Base-by-base conservation (phyloP, 2,113 vertebrate species). In the Melanocharis versteri region DNA sequence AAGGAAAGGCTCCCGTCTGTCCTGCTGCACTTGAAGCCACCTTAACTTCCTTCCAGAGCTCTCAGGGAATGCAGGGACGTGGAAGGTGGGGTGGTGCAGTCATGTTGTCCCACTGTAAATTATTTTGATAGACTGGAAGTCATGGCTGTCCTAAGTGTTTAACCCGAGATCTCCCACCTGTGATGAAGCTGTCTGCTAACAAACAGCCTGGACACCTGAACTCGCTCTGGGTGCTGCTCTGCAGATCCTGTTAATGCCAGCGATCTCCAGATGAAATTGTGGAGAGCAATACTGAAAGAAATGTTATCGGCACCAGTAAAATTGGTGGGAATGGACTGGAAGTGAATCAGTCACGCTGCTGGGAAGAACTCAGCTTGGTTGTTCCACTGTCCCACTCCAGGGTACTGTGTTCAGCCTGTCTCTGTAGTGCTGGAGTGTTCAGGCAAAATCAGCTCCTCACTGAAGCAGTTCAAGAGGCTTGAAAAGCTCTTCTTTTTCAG, bases 271-370 rank as follows among this genome's bases (percentile, higher is more conserved):
- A 23, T 79, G 44, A 42, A 69, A 28, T 5, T 14, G 22, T 24
- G 11, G 15, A 50, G 44, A 88, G 23, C 44, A 42, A 0, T 17
- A 28, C 13, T 62, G 70, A 15, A 48, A 33, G 66, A 61, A 65
- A 5, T 50, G 5, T 6, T 77, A 8, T 0, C 58, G 77, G 31
- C 2, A 31, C 27, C 22, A 33, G 8, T 35, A 1, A 39, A 53
- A 21, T 2, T 10, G 19, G 10, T 22, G 60, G 51, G 42, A 75
- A 28, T n/a, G 2, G 5, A 3, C 0, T 26, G 23, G 8, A 27
- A 58, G 7, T 27, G 20, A 66, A 33, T 28, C 18, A 2, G 2
- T 64, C 53, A 24, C 12, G 11, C 10, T n/a, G 23, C 3, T 23
- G 21, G 16, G 21, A 47, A 70, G 44, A 68, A 22, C 57, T 85